These are phyloP conservation scores for Phthorimaea operculella DNA, from an alignment of 1,140 invertebrate species.

Conservation along the genomic window DNA sequence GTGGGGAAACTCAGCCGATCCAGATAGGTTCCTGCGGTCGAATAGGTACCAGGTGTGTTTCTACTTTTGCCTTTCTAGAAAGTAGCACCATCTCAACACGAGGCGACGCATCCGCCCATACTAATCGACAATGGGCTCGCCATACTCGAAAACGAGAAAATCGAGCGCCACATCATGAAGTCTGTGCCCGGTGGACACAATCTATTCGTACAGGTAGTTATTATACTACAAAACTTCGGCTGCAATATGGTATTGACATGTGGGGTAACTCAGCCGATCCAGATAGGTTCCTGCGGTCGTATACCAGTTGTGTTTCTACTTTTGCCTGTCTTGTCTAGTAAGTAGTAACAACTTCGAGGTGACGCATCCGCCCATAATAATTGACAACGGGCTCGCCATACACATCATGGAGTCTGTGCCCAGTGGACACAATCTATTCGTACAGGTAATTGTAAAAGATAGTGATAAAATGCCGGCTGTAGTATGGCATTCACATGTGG, in stretches of 20 bases:
- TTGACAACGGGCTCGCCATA: conserved; percentile 91
- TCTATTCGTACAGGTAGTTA: conserved; percentile 83
- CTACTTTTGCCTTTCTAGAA: no score
- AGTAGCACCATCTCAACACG: no score
- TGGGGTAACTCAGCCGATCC: no score
- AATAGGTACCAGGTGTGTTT: no score
- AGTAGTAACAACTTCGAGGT: conserved; percentile 97
- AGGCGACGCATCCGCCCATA: conserved; percentile 95
- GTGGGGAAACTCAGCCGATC: no score
- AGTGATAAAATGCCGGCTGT: no score
- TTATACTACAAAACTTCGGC: background rate
- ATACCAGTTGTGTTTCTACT: no score
- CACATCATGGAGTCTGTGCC: conserved; percentile 98
- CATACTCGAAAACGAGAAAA: conserved; percentile 95
- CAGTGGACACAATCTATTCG: conserved; percentile 93
- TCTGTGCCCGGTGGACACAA: conserved; percentile 95
- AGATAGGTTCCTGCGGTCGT: no score
- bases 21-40: no score
- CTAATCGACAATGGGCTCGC: conserved; percentile 92
- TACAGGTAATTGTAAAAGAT: conserved; percentile 78
- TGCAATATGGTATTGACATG: background rate
- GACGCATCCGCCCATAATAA: conserved; percentile 94
- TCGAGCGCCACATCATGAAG: conserved; percentile 96
- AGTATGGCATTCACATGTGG: no score
- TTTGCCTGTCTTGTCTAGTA: no score